Percentiles rank a stretch among this genome's conserved stretches.
phyloP scores from a whole-genome alignment of 1,140 invertebrate species.

The Rhyacophila brunnea region DNA sequence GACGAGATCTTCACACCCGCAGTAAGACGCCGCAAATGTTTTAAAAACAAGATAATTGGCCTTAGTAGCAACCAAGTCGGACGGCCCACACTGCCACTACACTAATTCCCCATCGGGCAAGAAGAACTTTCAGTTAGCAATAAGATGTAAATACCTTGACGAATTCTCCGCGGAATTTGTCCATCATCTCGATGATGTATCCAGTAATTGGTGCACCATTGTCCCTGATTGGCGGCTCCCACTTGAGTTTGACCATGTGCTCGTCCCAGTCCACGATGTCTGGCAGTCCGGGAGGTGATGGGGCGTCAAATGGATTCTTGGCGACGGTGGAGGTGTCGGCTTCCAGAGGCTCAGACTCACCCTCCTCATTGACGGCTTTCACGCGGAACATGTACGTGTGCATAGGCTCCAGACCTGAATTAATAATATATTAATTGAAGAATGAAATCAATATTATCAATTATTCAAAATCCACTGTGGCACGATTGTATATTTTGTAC shows the following conservation, averaged over 20 bases:
- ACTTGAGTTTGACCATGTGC: conserved; percentile 89
- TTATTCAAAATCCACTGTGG: too few relatives aligned
- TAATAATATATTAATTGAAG: too few relatives aligned
- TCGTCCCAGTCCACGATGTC: conserved; percentile 93
- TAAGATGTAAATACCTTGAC: conserved; percentile 50
- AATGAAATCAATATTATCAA: too few relatives aligned
- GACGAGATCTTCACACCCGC: too few relatives aligned
- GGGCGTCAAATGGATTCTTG: conserved; percentile 94
- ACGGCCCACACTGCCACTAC: too few relatives aligned
- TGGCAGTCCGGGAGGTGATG: conserved; percentile 86
- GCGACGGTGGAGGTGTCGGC: conserved; percentile 83
- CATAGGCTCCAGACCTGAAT: conserved; percentile 80
- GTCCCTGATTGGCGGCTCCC: conserved; percentile 93
- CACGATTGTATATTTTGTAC: too few relatives aligned
- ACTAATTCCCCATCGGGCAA: too few relatives aligned
- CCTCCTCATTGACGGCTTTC: conserved; percentile 92
- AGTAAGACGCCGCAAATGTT: too few relatives aligned
- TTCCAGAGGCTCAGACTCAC: conserved; percentile 90
- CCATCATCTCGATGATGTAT: conserved; percentile 80
- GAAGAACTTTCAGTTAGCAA: too few relatives aligned
- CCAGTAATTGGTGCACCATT: conserved; percentile 94
- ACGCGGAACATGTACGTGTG: conserved; percentile 95
- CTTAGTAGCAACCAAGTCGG: too few relatives aligned
- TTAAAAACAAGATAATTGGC: too few relatives aligned
- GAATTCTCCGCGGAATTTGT: conserved; percentile 60